Evolutionary conservation across 2,888 invertebrate genomes (phyloP).

Genomic region (Rhamphomyia laevipes): DNA sequence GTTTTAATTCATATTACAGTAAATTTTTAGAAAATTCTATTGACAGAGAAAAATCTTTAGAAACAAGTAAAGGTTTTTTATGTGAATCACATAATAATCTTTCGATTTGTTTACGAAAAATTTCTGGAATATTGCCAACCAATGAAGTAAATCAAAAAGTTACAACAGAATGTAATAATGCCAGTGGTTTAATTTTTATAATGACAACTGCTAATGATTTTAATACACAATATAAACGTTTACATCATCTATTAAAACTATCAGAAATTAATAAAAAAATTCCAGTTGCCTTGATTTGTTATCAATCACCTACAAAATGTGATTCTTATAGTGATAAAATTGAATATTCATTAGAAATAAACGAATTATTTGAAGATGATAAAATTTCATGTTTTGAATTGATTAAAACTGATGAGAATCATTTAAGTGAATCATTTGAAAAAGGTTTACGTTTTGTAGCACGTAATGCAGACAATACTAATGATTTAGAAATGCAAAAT

Average conservation of each 20-base stretch:
- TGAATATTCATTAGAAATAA: constrained; percentile 15
- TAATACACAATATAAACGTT: constrained; percentile 20
- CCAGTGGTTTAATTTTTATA: constrained; percentile 28
- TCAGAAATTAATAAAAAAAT: constrained; percentile 19
- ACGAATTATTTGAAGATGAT: constrained; percentile 34
- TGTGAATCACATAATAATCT: constrained; percentile 22
- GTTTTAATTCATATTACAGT: constrained; percentile 26
- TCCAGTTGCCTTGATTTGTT: constrained; percentile 27
- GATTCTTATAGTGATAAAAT: constrained; percentile 10
- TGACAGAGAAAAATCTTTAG: not conserved
- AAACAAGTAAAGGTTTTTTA: constrained; percentile 17
- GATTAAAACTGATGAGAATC: constrained; percentile 10
- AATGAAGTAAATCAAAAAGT: constrained; percentile 23
- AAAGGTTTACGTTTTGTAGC: constrained; percentile 29
- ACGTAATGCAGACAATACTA: constrained; percentile 34
- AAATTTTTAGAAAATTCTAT: constrained; percentile 21
- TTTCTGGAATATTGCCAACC: constrained; percentile 22
- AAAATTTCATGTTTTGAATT: constrained; percentile 32
- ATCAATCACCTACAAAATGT: constrained; percentile 13
- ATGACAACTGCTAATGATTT: constrained; percentile 18
- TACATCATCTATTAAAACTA: constrained; percentile 23
- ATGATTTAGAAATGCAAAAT: constrained; percentile 46
- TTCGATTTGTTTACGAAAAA: constrained; percentile 31
- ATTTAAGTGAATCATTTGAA: constrained; percentile 29
- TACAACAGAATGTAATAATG: constrained; percentile 21